These are phyloP conservation scores for Ophion obscuratus DNA, from an alignment of 2,888 invertebrate species.

Conservation along the genomic window DNA sequence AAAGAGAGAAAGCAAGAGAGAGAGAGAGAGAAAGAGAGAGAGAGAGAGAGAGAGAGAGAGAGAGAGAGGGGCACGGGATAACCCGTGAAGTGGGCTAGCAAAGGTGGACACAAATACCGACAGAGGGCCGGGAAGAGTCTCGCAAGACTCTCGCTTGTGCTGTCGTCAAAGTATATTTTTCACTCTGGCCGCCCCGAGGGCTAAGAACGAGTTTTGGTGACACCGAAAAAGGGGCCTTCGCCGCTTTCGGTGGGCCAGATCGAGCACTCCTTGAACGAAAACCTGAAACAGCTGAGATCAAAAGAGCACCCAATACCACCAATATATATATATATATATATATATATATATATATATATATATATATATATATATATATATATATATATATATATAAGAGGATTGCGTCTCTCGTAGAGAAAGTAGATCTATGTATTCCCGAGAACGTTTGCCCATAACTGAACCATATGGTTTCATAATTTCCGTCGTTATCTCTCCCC, in stretches of 20 bases:
- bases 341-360: background rate
- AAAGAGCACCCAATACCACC: slow-evolving; percentile 23
- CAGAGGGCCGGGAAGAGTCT: slow-evolving; percentile 43
- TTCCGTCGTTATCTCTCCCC: background rate
- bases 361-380: slow-evolving; percentile 16
- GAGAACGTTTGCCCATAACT: background rate
- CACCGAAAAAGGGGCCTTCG: slow-evolving; percentile 77
- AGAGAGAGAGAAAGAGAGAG: background rate
- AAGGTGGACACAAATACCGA: slow-evolving; percentile 24
- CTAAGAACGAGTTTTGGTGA: slow-evolving; percentile 82
- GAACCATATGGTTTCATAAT: slow-evolving; percentile 8
- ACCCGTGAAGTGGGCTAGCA: slow-evolving; percentile 74
- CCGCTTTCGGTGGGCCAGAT: slow-evolving; percentile 72
- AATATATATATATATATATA: slow-evolving; percentile 11
- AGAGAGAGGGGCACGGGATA: slow-evolving; percentile 27
- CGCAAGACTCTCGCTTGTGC: slow-evolving; percentile 35
- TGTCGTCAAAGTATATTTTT: slow-evolving; percentile 23
- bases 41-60: background rate
- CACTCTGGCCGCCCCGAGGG: slow-evolving; percentile 52
- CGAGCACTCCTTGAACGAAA: slow-evolving; percentile 51
- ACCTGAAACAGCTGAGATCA: slow-evolving; percentile 38
- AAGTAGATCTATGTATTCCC: slow-evolving; percentile 32
- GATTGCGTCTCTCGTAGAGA: slow-evolving; percentile 38
- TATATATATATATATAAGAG: slow-evolving; percentile 2
- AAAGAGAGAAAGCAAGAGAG: slow-evolving; percentile 7